A percentile compares a stretch with the other conserved stretches of the same genome.
These are phyloP conservation scores for Pterocles gutturalis DNA, from an alignment of 2,113 vertebrate genomes.

Conservation along the genomic window DNA sequence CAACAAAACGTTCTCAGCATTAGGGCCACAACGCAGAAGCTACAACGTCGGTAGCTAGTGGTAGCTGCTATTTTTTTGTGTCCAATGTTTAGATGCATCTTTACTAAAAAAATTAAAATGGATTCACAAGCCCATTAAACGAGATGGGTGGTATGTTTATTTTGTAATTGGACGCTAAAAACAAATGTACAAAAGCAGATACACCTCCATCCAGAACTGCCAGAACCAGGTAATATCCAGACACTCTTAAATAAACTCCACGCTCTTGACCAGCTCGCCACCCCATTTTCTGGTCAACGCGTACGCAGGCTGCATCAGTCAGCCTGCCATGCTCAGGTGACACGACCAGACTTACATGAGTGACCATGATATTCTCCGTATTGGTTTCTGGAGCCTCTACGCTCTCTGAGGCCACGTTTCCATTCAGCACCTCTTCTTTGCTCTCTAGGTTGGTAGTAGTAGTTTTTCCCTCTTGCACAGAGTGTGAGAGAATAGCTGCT, in stretches of 20 bases:
- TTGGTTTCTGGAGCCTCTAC: background rate
- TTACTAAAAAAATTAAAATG: background rate
- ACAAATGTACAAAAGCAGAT: background rate
- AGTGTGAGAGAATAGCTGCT: slow-evolving; percentile 89
- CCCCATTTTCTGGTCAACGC: background rate
- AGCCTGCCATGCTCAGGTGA: background rate
- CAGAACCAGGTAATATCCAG: background rate
- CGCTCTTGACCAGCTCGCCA: accelerated
- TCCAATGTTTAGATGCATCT: accelerated
- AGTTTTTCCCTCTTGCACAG: slow-evolving; percentile 75
- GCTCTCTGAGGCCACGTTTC: background rate
- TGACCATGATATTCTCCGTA: slow-evolving; percentile 83
- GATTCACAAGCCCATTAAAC: background rate
- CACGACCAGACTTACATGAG: slow-evolving; percentile 80
- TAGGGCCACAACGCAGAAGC: background rate
- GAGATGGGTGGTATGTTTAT: background rate
- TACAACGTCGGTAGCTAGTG: accelerated
- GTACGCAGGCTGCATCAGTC: too few relatives aligned
- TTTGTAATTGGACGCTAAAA: background rate
- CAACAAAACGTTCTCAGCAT: accelerated
- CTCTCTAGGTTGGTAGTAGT: background rate
- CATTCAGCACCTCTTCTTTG: slow-evolving; percentile 53
- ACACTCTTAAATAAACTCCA: background rate
- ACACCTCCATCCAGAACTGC: background rate
- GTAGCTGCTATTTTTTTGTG: accelerated